Conservation (phyloP, 2,113 vertebrate species). For the Piprites chloris region DNA sequence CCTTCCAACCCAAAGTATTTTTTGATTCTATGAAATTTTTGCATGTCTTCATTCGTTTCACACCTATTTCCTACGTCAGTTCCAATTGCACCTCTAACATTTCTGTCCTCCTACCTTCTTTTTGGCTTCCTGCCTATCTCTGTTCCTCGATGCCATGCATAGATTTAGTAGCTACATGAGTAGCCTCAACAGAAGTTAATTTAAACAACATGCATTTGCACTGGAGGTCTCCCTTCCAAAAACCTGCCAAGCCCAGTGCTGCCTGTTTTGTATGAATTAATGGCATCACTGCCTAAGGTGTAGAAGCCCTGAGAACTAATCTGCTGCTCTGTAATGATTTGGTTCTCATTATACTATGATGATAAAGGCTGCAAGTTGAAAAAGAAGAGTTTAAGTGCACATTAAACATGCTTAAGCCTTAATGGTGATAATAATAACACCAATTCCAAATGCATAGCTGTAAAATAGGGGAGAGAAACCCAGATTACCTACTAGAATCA, state of each 20-base stretch:
- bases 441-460: neutral
- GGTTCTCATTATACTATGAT: neutral
- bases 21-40: neutral
- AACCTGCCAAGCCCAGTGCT: neutral
- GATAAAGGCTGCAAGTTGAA: constrained; percentile 16
- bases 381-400: neutral
- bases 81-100: neutral
- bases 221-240: neutral
- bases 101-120: neutral
- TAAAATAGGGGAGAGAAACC: neutral
- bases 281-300: neutral
- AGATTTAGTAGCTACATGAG: neutral
- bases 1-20: neutral
- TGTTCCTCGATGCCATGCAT: neutral
- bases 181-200: neutral
- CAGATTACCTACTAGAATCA: neutral
- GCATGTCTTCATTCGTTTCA: neutral
- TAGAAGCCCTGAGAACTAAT: constrained; percentile 19
- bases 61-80: neutral
- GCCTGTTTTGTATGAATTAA: neutral
- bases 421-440: neutral
- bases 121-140: neutral
- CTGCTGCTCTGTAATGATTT: neutral
- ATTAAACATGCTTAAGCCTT: constrained; percentile 33
- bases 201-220: neutral